phyloP scores from a whole-genome alignment of 92 coral and sea anemone genomes.

The Parazoanthus atlanticus region DNA sequence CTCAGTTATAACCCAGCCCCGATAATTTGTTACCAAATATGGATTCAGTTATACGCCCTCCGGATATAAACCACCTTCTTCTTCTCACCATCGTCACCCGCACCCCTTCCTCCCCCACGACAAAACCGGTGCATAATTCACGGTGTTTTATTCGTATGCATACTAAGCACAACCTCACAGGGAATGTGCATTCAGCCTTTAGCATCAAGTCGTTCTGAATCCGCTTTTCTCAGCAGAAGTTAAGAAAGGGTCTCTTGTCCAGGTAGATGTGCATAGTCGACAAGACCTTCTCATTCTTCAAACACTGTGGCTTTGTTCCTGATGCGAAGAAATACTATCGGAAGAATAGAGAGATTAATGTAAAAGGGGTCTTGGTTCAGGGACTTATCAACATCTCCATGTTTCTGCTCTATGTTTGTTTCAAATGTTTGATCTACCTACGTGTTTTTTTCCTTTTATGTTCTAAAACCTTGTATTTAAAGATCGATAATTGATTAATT shows the following conservation, averaged over 20 bases:
- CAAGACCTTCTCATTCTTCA: constrained; percentile 41
- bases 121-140: too few species aligned
- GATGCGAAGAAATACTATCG: constrained; percentile 64
- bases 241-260: constrained; percentile 68
- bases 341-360: neutral
- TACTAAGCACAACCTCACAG: neutral
- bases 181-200: neutral
- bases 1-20: too few species aligned
- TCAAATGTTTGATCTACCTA: too few species aligned
- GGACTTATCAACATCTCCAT: neutral
- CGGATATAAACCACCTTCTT: too few species aligned
- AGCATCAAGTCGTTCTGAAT: neutral
- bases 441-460: too few species aligned
- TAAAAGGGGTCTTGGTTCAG: neutral
- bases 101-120: too few species aligned
- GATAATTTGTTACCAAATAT: too few species aligned
- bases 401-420: too few species aligned
- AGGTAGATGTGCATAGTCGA: constrained; percentile 85
- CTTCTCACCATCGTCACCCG: too few species aligned
- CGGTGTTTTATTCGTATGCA: neutral
- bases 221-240: constrained; percentile 50
- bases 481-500: too few species aligned
- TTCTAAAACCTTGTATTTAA: too few species aligned
- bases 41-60: too few species aligned
- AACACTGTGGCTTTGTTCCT: constrained; percentile 71